Evolutionary conservation across 2,797 vertebrate genomes (phyloP).

Genomic region (Pachyuromys duprasi): DNA sequence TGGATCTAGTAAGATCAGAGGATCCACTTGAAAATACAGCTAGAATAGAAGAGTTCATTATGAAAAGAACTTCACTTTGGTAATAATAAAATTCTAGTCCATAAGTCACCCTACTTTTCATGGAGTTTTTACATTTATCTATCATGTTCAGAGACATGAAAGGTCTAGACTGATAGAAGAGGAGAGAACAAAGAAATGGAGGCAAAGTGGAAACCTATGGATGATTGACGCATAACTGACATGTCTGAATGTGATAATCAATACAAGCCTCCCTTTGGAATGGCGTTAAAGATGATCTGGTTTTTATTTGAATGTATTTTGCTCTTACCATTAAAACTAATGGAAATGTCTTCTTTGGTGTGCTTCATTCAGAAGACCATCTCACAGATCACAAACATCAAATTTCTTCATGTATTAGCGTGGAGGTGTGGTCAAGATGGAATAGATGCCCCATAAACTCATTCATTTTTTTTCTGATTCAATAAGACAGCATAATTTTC

Average conservation of each 20-base stretch:
- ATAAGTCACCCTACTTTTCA: neutral
- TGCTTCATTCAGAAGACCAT: neutral
- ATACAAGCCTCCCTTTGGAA: no score
- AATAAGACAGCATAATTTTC: neutral
- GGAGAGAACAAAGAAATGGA: neutral
- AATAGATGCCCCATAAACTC: neutral
- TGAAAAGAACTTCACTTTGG: neutral
- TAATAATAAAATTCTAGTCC: neutral
- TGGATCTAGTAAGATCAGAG: neutral
- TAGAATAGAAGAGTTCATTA: neutral
- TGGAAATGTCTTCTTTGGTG: neutral
- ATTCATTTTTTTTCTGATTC: neutral
- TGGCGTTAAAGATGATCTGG: neutral
- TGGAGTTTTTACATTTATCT: neutral
- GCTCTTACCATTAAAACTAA: neutral
- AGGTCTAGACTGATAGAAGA: neutral
- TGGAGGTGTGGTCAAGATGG: no score
- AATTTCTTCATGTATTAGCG: neutral
- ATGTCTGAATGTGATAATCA: no score
- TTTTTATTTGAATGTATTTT: neutral
- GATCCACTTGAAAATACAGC: neutral
- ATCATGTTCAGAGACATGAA: neutral
- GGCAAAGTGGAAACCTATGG: neutral
- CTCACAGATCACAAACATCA: neutral
- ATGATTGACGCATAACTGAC: neutral